These are phyloP conservation scores for Drosophila lacertosa DNA, from an alignment of 1,140 invertebrate species.

Conservation along the genomic window DNA sequence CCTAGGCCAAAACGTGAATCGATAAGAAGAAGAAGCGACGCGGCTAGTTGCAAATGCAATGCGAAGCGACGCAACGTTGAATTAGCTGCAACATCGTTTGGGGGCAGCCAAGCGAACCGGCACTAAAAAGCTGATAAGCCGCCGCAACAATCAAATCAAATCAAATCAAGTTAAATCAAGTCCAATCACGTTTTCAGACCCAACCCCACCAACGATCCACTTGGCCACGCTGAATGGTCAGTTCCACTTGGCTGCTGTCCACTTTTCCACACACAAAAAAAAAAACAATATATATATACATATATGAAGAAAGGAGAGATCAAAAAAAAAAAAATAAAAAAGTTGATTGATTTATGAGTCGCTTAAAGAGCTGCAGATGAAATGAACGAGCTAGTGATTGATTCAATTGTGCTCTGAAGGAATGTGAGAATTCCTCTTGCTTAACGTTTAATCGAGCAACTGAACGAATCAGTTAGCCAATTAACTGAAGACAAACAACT, in stretches of 20 bases:
- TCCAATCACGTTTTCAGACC: constrained; percentile 36
- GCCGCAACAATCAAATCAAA: constrained; percentile 80
- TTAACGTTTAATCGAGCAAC: background rate
- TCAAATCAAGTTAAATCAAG: constrained; percentile 54
- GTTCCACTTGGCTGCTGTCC: constrained; percentile 11
- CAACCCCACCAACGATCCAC: too few relatives aligned
- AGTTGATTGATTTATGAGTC: constrained; percentile 45
- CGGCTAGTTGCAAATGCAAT: background rate
- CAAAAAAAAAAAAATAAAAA: background rate
- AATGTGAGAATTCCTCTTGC: background rate
- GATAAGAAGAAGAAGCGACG: constrained; percentile 43
- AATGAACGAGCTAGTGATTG: constrained; percentile 27
- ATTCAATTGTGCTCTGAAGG: constrained; percentile 3
- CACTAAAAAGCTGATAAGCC: constrained; percentile 70
- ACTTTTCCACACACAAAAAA: background rate
- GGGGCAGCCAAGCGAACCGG: constrained; percentile 46
- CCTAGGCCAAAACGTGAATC: constrained; percentile 59
- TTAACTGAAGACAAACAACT: background rate
- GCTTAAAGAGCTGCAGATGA: constrained; percentile 26
- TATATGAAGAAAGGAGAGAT: too few relatives aligned
- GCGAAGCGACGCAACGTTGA: constrained; percentile 39
- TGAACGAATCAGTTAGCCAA: background rate
- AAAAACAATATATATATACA: background rate
- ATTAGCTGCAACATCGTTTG: background rate
- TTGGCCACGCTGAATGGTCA: too few relatives aligned